Base-by-base conservation (phyloP, 2,113 vertebrate genomes). In the Bubalus kerabau region DNA sequence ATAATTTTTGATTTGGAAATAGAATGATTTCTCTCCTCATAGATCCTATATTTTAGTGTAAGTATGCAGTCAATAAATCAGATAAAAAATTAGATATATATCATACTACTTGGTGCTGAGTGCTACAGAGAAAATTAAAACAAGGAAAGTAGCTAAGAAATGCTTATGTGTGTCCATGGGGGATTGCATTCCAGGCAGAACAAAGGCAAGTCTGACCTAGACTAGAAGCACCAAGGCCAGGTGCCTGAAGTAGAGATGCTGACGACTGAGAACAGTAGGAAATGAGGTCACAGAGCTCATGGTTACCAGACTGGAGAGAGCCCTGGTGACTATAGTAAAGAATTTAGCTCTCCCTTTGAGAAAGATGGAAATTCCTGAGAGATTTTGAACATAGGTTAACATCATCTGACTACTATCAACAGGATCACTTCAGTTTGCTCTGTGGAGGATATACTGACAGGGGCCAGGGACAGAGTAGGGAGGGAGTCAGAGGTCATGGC, bases 81-180 rank as follows among this genome's bases (percentile, higher is more conserved):
- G 21, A 32, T 7, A 80, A 57, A 12, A 48, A 43, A 11, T 43
- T 80, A 43, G 21, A 52, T 88, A 60, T 2, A 3, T 43, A 62
- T 12, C 24, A 2, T 43, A 19, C 24, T 43, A 19, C 24, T 36
- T 83, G 17, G 19, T 46, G n/a, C 23, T 78, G 28, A 88, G 28
- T 26, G 21, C 74, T 52, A 71, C 16, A 28, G 23, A 85, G 36
- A 67, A 80, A 84, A 74, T 19, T 24, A 46, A 52, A 89, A 59
- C 3, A 48, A 16, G 3, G 46, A 71, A 62, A n/a, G 7, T 57
- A 23, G 28, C 4, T 78, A 92, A 85, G 21, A 0, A 87, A 46
- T 16, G 32, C 32, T 0, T 62, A 36, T 9, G 21, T 30, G 6
- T 30, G 16, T 54, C 26, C 8, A 5, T 0, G 2, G 12, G 7